Conservation (phyloP, 2,797 vertebrate genomes). For the Ambastaia sidthimunki region DNA sequence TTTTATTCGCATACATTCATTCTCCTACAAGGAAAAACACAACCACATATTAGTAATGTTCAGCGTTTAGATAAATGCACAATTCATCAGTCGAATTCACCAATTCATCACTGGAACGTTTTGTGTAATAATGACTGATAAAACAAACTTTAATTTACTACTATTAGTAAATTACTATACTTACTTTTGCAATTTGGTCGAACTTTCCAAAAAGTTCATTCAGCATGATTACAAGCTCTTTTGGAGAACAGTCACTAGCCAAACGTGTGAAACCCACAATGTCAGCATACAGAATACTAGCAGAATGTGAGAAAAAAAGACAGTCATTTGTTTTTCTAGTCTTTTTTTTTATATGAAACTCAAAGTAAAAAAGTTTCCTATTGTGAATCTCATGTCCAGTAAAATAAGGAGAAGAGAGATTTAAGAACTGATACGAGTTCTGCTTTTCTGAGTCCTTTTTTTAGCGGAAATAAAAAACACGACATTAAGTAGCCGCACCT, state of each 20-base stretch:
- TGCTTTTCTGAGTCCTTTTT: background rate
- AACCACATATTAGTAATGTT: background rate
- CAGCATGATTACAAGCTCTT: conserved; percentile 95
- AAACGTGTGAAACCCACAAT: conserved; percentile 96
- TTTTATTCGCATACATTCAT: conserved; percentile 99
- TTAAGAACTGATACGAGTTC: background rate
- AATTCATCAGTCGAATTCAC: conserved; percentile 8
- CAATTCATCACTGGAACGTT: background rate
- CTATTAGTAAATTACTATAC: conserved; percentile 27
- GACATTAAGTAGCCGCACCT: background rate
- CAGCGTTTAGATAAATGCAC: background rate
- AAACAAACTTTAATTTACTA: background rate
- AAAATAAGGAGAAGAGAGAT: conserved; percentile 9
- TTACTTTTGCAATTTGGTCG: conserved; percentile 98
- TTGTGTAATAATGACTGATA: background rate
- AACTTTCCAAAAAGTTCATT: conserved; percentile 98
- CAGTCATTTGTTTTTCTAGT: background rate
- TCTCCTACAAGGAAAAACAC: conserved; percentile 80
- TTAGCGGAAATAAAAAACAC: background rate
- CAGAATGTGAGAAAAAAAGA: conserved; percentile 1
- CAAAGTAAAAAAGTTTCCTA: background rate
- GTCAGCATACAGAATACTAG: conserved; percentile 96
- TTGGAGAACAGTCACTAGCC: conserved; percentile 98
- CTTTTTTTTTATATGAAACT: background rate
- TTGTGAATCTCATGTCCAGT: background rate